These are phyloP conservation scores for Strigamia crassipes DNA, from an alignment of 2,888 invertebrate species.

Conservation along the genomic window DNA sequence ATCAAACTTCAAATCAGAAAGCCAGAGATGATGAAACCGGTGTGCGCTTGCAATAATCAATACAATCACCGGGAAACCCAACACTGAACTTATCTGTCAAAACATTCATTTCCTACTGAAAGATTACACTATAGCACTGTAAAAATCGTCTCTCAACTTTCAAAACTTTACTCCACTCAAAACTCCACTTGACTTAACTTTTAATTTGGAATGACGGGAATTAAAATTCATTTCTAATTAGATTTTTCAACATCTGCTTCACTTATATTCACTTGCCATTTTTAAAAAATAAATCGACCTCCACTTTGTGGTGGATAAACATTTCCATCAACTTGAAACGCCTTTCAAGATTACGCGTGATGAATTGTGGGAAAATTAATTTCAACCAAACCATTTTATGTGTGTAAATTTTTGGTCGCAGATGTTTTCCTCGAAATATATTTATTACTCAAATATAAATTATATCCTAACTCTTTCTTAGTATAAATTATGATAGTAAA, in stretches of 20 bases:
- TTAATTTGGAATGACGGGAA: conserved; percentile 35
- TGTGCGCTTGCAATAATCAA: background rate
- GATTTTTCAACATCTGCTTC: conserved; percentile 38
- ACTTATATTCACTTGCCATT: background rate
- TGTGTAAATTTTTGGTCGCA: conserved; percentile 36
- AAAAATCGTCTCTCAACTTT: conserved; percentile 13
- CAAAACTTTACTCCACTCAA: conserved; percentile 27
- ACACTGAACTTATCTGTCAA: background rate
- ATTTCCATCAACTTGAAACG: conserved; percentile 30
- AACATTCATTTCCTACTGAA: conserved; percentile 19
- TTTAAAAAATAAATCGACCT: conserved; percentile 25
- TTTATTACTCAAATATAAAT: conserved; percentile 13
- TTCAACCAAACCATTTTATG: background rate
- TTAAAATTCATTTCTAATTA: conserved; percentile 37
- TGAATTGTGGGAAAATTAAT: conserved; percentile 42
- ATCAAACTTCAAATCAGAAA: background rate
- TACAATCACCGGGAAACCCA: conserved; percentile 6
- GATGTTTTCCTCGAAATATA: conserved; percentile 29
- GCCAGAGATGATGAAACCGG: background rate
- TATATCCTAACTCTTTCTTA: background rate
- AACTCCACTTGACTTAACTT: background rate
- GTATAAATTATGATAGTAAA: background rate
- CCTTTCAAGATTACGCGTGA: conserved; percentile 7
- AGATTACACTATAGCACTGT: background rate
- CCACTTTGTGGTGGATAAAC: conserved; percentile 14